Base-by-base conservation (phyloP, 2,797 vertebrate species). In the Liasis olivaceus region DNA sequence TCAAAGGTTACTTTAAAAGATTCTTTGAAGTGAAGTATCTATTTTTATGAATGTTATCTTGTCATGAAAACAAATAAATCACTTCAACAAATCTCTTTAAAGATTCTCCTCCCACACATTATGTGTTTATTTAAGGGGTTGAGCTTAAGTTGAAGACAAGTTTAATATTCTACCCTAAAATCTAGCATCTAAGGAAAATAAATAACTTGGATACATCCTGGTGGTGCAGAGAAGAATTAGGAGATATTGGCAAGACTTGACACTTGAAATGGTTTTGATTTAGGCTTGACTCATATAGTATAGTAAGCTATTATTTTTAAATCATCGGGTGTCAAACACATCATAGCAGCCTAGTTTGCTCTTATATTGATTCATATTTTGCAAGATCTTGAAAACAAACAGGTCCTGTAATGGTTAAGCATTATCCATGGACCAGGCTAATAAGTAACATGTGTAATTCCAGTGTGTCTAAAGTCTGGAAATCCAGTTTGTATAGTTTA, bases 1-100 rank as follows among this genome's bases (percentile, higher is more conserved):
- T 89, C 14, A 69, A 47, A 60, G 91, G 60, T 69, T 91, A 90
- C 87, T 94, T 91, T n/a, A 62, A 91, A 94, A 94, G 5, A 72
- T 91, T 90, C 5, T 92, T 93, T 62, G 24, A 89, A 93, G 56
- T 72, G 0, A 94, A 91, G 89, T 90, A 60, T 90, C 69, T 89
- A 5, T 66, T 94, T 93, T 95, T 2, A 47, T 91, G 20, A 8
- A 81, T 47, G 36, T 81, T 81, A 81, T 81, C 77, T 81, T 81
- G 77, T 81, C 77, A 24, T 81, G 42, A 24, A 72, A 81, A 81
- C 77, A 47, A 81, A 24, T 81, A 47, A 47, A 81, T 81, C 77
- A 47, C 77, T 81, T 81, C 36, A 81, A 81, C 77, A 47, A 47
- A 81, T 24, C 42, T 81, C 77, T 81, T 81, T 81, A 81, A 81